Evolutionary conservation across 2,113 vertebrate genomes (phyloP).

Genomic region (Camelus bactrianus): DNA sequence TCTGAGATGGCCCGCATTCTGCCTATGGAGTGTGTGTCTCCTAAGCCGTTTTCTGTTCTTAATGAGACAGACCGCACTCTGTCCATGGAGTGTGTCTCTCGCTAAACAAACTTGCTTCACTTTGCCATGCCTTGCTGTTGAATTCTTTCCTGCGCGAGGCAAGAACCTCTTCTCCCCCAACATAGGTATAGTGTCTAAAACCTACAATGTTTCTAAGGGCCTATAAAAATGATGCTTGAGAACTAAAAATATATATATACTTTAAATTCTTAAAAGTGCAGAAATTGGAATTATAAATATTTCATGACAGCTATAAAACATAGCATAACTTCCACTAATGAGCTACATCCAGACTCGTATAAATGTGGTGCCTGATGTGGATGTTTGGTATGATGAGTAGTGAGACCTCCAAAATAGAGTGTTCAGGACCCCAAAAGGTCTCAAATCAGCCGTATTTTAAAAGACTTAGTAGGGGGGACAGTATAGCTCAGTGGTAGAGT

Average conservation of each 20-base stretch:
- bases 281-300: background rate
- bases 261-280: background rate
- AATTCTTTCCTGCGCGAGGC: too few species aligned
- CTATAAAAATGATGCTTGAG: background rate
- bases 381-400: background rate
- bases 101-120: too few species aligned
- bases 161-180: too few species aligned
- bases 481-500: too few species aligned
- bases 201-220: background rate
- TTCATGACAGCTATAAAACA: background rate
- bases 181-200: background rate
- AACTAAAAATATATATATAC: background rate
- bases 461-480: background rate
- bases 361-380: background rate
- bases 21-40: too few species aligned
- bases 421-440: background rate
- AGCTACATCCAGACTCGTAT: background rate
- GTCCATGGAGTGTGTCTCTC: too few species aligned
- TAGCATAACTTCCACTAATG: background rate
- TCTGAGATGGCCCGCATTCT: too few species aligned
- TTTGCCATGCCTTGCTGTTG: too few species aligned
- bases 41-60: too few species aligned
- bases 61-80: too few species aligned
- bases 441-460: background rate
- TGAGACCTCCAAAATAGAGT: background rate